Conservation (phyloP, 2,888 invertebrate species). For the Melinaea menophilus region DNA sequence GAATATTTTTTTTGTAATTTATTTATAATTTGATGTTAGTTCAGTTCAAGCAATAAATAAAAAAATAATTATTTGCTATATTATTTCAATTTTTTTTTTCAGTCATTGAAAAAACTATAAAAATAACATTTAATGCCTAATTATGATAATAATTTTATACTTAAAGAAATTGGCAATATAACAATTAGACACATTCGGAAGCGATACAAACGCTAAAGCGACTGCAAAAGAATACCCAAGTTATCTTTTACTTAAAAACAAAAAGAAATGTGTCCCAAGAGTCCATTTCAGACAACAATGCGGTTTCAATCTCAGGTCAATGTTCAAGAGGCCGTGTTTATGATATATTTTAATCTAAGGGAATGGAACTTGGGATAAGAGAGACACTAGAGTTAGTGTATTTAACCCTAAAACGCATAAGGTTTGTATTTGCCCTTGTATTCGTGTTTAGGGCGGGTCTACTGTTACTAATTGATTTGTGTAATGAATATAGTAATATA, state of each 20-base stretch:
- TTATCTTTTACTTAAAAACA: constrained; percentile 11
- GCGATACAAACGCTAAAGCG: constrained; percentile 3
- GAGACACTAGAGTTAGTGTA: background rate
- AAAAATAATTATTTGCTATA: too few relatives aligned
- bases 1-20: too few relatives aligned
- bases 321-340: constrained; percentile 24
- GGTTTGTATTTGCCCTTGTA: too few relatives aligned
- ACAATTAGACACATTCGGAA: background rate
- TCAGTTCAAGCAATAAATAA: too few relatives aligned
- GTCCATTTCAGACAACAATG: constrained; percentile 21
- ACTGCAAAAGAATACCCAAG: background rate
- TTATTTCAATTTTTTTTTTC: too few relatives aligned
- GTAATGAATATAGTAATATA: too few relatives aligned
- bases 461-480: too few relatives aligned
- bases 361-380: constrained; percentile 4
- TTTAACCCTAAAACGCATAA: too few relatives aligned
- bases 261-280: constrained; percentile 18
- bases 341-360: constrained; percentile 27
- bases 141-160: background rate
- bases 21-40: too few relatives aligned
- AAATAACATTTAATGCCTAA: too few relatives aligned
- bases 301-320: constrained; percentile 28
- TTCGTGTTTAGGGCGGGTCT: too few relatives aligned
- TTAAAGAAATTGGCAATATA: background rate
- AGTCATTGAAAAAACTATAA: too few relatives aligned